Percentiles rank a stretch among this genome's conserved stretches.
Evolutionary conservation across 2,113 vertebrate species (phyloP).

Genomic region (Tretioscincus oriximinensis): DNA sequence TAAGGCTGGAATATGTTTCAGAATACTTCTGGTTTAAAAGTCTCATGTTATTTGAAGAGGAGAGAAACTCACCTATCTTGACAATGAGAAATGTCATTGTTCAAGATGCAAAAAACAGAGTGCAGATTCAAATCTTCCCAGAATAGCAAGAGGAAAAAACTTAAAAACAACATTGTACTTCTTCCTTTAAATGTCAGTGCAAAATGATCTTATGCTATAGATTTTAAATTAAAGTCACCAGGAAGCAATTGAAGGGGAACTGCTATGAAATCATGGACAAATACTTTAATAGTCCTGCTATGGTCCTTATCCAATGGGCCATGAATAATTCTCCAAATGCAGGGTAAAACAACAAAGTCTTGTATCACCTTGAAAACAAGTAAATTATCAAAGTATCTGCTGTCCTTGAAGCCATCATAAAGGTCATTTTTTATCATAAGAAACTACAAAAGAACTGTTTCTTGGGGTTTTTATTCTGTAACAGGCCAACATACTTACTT

Average conservation of each 20-base stretch:
- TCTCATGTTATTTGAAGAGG: conserved; percentile 38
- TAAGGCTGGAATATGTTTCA: conserved; percentile 51
- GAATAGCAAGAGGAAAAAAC: conserved; percentile 74
- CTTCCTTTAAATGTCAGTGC: conserved; percentile 76
- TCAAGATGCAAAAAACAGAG: conserved; percentile 37
- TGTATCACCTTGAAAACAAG: not conserved
- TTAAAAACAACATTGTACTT: conserved; percentile 78
- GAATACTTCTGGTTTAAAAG: conserved; percentile 69
- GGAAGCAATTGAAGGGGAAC: conserved; percentile 77
- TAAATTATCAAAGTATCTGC: not conserved
- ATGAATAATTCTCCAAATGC: conserved; percentile 71
- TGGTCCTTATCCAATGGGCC: conserved; percentile 70
- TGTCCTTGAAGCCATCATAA: too few relatives aligned
- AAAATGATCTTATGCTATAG: conserved; percentile 68
- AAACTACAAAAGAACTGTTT: not conserved
- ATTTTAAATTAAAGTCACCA: conserved; percentile 67
- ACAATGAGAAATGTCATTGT: not conserved
- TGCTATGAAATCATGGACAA: conserved; percentile 73
- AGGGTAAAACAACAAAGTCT: conserved; percentile 8
- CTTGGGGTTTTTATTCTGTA: not conserved
- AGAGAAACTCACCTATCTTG: conserved; percentile 49
- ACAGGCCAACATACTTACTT: not conserved
- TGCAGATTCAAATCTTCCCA: conserved; percentile 54
- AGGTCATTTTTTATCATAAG: too few relatives aligned
- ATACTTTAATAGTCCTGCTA: conserved; percentile 77